These are phyloP conservation scores for Campoplex nolae DNA, from an alignment of 2,888 invertebrate genomes.

Conservation along the genomic window DNA sequence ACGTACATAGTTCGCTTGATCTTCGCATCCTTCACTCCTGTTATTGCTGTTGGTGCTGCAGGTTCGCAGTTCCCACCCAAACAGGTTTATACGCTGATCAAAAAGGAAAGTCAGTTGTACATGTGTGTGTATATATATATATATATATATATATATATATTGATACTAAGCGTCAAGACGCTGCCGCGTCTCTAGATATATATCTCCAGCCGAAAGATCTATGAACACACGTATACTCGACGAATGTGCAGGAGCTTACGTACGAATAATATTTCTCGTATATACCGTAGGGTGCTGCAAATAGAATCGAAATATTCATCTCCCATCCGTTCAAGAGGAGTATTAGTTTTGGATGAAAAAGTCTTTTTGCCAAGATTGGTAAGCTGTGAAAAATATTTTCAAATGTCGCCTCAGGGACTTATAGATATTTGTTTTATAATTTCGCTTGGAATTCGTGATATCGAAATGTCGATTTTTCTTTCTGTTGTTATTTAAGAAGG, in stretches of 20 bases:
- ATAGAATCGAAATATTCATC: too few species aligned
- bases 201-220: conserved; percentile 60
- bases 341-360: too few species aligned
- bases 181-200: neutral
- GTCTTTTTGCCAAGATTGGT: too few species aligned
- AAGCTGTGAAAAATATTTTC: too few species aligned
- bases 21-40: conserved; percentile 54
- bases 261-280: conserved; percentile 9
- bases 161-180: too few species aligned
- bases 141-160: neutral
- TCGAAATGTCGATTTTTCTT: too few species aligned
- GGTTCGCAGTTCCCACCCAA: conserved; percentile 69
- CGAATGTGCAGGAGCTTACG: conserved; percentile 27
- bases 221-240: conserved; percentile 65
- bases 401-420: too few species aligned
- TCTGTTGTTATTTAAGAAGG: too few species aligned
- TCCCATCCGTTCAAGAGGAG: too few species aligned
- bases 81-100: conserved; percentile 66
- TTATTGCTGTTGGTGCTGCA: conserved; percentile 58
- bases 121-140: neutral
- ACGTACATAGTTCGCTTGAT: conserved; percentile 48
- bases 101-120: conserved; percentile 56
- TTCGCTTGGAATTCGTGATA: too few species aligned
- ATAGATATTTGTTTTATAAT: too few species aligned
- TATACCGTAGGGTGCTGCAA: neutral